These are phyloP conservation scores for Dinomys branickii DNA, from an alignment of 2,113 vertebrate species.

Conservation along the genomic window DNA sequence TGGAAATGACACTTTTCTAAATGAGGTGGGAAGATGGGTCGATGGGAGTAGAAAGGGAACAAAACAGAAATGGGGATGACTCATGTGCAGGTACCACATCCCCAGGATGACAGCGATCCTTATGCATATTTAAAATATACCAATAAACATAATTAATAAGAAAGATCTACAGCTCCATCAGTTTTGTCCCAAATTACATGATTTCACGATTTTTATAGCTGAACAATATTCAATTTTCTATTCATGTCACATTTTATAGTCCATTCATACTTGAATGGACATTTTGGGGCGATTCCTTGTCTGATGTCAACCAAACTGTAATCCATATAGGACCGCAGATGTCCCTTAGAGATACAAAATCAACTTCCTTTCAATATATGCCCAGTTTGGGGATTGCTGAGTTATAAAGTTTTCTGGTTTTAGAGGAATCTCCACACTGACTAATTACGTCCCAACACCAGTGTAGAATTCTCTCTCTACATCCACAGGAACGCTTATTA, in stretches of 20 bases:
- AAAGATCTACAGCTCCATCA: neutral
- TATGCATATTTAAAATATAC: neutral
- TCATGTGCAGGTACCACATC: neutral
- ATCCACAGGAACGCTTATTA: neutral
- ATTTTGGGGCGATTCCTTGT: neutral
- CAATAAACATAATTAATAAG: neutral
- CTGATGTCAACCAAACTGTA: neutral
- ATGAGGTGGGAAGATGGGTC: neutral
- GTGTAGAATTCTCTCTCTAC: neutral
- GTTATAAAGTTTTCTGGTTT: too few relatives aligned
- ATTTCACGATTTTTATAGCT: neutral
- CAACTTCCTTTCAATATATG: neutral
- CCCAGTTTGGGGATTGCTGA: neutral
- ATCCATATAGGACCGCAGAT: neutral
- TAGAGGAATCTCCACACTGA: too few relatives aligned
- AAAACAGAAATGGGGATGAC: neutral
- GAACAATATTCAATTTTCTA: neutral
- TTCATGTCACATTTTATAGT: neutral
- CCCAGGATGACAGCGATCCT: neutral
- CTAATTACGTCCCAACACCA: too few relatives aligned
- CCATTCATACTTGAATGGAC: neutral
- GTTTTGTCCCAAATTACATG: neutral
- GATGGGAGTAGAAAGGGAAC: too few relatives aligned
- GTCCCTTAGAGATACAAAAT: neutral
- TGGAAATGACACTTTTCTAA: neutral